A percentile compares a stretch with the other conserved stretches of the same genome.
Conservation (phyloP, 2,113 vertebrate species). For the Lamprotornis superbus region DNA sequence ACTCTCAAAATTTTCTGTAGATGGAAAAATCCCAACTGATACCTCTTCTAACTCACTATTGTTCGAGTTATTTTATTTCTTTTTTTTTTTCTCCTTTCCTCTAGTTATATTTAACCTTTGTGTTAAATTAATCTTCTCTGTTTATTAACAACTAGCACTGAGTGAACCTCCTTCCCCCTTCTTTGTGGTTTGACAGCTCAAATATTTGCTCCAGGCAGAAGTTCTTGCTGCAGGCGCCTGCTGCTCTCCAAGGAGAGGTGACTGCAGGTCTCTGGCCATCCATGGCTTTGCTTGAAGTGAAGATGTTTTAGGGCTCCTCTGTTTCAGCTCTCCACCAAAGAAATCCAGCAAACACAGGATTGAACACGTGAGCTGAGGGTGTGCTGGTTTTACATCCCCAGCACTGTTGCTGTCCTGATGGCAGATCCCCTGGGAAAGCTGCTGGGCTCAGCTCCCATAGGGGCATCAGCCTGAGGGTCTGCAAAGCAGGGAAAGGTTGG, state of each 20-base stretch:
- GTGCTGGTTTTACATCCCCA: neutral
- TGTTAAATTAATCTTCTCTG: constrained; percentile 56
- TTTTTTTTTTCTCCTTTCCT: neutral
- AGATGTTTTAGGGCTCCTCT: neutral
- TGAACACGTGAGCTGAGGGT: accelerated
- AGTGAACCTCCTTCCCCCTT: neutral
- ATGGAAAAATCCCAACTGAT: constrained; percentile 28
- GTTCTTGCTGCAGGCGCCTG: neutral
- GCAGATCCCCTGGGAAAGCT: neutral
- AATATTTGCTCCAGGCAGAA: neutral
- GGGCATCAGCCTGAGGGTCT: neutral
- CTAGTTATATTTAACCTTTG: constrained; percentile 58
- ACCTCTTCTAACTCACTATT: neutral
- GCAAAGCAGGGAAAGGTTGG: neutral
- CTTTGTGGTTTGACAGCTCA: neutral
- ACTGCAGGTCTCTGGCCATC: neutral
- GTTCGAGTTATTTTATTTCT: constrained; percentile 25
- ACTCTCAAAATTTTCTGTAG: neutral
- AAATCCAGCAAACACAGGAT: accelerated
- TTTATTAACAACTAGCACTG: constrained; percentile 44
- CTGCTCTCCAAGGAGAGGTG: neutral
- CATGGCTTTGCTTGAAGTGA: neutral
- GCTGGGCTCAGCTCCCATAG: neutral
- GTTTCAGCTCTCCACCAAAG: neutral
- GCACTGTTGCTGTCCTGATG: accelerated